Conservation (phyloP, 1,140 invertebrate species). For the Anastrepha ludens region DNA sequence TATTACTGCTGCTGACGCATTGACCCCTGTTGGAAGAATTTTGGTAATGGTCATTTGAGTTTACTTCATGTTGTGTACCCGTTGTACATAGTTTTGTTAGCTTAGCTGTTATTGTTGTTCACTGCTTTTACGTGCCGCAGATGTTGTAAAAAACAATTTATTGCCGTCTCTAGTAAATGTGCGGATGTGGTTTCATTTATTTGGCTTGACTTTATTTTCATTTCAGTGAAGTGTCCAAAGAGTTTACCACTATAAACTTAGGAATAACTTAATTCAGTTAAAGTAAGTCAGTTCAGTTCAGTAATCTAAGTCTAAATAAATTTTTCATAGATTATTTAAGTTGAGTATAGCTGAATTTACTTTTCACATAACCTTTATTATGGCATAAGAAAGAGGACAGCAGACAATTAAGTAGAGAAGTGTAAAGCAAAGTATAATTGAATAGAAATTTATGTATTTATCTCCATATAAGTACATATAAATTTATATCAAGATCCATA, state of each 20-base stretch:
- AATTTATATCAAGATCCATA: too few relatives aligned
- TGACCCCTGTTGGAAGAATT: not conserved
- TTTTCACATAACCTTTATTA: too few relatives aligned
- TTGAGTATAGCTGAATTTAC: too few relatives aligned
- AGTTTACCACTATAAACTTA: not conserved
- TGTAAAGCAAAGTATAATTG: too few relatives aligned
- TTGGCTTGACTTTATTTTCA: not conserved
- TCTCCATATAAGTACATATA: too few relatives aligned
- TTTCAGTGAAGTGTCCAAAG: not conserved
- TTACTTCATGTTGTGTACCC: not conserved
- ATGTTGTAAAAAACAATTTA: conserved; percentile 3
- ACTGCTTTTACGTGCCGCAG: not conserved
- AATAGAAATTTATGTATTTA: too few relatives aligned
- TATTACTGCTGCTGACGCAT: not conserved
- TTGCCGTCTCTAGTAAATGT: not conserved
- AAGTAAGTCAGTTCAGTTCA: too few relatives aligned
- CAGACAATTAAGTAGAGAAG: too few relatives aligned
- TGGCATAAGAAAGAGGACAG: too few relatives aligned
- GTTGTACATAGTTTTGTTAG: not conserved
- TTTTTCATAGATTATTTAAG: too few relatives aligned
- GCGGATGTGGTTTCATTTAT: not conserved
- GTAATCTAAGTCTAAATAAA: too few relatives aligned
- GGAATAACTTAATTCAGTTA: not conserved
- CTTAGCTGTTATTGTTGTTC: not conserved
- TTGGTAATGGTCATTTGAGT: not conserved